phyloP scores from a whole-genome alignment of 2,888 invertebrate genomes.

The Nemotelus nigrinus region DNA sequence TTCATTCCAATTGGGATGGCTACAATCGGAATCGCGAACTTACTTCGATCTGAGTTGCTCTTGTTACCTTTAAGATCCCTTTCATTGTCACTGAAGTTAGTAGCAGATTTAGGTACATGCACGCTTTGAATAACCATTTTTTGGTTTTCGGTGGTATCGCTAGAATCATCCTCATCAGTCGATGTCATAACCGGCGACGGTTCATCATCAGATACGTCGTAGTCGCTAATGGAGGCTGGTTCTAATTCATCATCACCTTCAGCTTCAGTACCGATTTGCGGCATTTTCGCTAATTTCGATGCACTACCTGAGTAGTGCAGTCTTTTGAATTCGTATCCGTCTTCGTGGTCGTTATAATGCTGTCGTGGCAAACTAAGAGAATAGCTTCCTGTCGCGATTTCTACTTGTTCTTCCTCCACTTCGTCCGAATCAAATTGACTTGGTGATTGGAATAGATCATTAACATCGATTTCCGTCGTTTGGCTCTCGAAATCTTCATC shows the following conservation, averaged over 20 bases:
- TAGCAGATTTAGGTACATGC: neutral
- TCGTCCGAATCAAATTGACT: neutral
- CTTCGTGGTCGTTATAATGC: neutral
- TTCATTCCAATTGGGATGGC: constrained; percentile 49
- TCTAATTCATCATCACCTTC: constrained; percentile 44
- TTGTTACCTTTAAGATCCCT: constrained; percentile 29
- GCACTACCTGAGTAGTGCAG: constrained; percentile 8
- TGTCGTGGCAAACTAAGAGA: constrained; percentile 2
- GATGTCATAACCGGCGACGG: constrained; percentile 50
- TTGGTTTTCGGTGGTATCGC: constrained; percentile 14
- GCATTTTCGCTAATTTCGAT: constrained; percentile 27
- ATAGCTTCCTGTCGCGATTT: neutral
- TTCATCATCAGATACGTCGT: constrained; percentile 49
- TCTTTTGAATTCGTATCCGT: neutral
- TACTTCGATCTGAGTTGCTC: constrained; percentile 39
- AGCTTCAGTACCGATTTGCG: constrained; percentile 12
- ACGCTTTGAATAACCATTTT: neutral
- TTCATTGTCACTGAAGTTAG: neutral
- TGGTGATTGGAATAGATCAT: constrained; percentile 32
- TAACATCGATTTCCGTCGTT: constrained; percentile 26
- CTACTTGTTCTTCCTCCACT: neutral
- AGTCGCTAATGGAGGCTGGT: constrained; percentile 50
- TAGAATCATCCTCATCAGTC: constrained; percentile 47
- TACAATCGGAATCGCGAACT: constrained; percentile 47
- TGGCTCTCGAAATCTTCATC: constrained; percentile 22